These are phyloP conservation scores for Cranoglanis bouderius DNA, from an alignment of 2,113 vertebrate genomes.

Conservation along the genomic window DNA sequence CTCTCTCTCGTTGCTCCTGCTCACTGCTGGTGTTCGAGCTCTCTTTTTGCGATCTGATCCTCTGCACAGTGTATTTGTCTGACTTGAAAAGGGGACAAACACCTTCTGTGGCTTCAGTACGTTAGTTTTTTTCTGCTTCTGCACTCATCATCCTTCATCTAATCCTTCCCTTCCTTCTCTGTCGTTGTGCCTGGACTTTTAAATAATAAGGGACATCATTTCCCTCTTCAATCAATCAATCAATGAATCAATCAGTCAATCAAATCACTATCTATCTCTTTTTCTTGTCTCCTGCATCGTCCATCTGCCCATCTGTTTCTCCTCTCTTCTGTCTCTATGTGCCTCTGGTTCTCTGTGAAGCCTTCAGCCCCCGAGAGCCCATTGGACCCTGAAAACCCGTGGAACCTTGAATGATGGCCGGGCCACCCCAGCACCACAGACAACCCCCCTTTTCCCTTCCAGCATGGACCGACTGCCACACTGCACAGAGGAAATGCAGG, in stretches of 20 bases:
- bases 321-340: constrained; percentile 75
- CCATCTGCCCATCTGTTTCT: constrained; percentile 77
- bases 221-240: constrained; percentile 50
- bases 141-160: constrained; percentile 64
- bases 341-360: constrained; percentile 74
- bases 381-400: constrained; percentile 73
- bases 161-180: constrained; percentile 35
- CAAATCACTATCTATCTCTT: constrained; percentile 58
- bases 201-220: constrained; percentile 54
- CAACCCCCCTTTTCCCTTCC: constrained; percentile 56
- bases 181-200: constrained; percentile 69
- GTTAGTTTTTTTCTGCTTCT: constrained; percentile 56
- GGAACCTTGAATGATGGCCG: constrained; percentile 78
- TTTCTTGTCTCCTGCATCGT: constrained; percentile 66
- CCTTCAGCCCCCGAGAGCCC: constrained; percentile 76
- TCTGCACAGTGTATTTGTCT: constrained; percentile 73
- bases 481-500: constrained; percentile 61
- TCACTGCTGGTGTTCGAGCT: constrained; percentile 64
- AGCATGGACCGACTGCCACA: constrained; percentile 63
- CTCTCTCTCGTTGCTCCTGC: constrained; percentile 62
- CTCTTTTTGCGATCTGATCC: constrained; percentile 47
- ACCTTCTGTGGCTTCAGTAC: constrained; percentile 53
- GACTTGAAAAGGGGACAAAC: constrained; percentile 60
- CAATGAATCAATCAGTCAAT: constrained; percentile 52
- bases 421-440: constrained; percentile 60